Percentiles rank a stretch among this genome's conserved stretches.
Evolutionary conservation across 2,888 invertebrate genomes (phyloP).

Genomic region (Epiblema foenella): DNA sequence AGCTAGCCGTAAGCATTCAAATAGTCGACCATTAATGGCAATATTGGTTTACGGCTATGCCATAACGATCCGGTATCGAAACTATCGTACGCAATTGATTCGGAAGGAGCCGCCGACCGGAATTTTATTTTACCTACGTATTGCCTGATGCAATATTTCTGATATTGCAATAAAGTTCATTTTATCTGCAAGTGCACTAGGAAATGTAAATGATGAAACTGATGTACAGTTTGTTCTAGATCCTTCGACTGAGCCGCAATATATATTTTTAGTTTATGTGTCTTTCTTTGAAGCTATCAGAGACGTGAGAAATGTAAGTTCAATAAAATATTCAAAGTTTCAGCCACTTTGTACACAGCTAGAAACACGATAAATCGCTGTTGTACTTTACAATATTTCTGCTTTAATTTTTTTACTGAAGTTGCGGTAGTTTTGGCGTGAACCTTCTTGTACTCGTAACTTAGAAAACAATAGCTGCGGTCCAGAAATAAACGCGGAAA

Average conservation of each 20-base stretch:
- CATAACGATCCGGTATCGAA: conserved; percentile 66
- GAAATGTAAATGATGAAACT: conserved; percentile 8
- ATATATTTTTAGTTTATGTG: background rate
- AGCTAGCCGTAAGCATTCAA: conserved; percentile 62
- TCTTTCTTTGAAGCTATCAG: conserved; percentile 13
- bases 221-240: background rate
- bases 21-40: conserved; percentile 66
- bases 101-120: conserved; percentile 51
- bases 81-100: conserved; percentile 62
- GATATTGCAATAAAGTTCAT: conserved; percentile 45
- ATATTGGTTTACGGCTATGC: conserved; percentile 63
- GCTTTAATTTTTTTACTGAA: conserved; percentile 60
- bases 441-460: conserved; percentile 69
- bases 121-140: conserved; percentile 51
- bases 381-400: conserved; percentile 55
- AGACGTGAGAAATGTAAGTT: conserved; percentile 12
- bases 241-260: background rate
- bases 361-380: conserved; percentile 62
- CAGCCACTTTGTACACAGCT: conserved; percentile 56
- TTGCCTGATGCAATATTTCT: conserved; percentile 51
- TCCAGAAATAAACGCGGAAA: conserved; percentile 76
- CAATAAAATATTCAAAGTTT: conserved; percentile 49
- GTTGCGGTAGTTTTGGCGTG: conserved; percentile 66
- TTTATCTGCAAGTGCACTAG: conserved; percentile 9
- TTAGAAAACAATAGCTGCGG: conserved; percentile 75